Conservation (phyloP, 1,140 invertebrate species). For the Neodiprion fabricii region DNA sequence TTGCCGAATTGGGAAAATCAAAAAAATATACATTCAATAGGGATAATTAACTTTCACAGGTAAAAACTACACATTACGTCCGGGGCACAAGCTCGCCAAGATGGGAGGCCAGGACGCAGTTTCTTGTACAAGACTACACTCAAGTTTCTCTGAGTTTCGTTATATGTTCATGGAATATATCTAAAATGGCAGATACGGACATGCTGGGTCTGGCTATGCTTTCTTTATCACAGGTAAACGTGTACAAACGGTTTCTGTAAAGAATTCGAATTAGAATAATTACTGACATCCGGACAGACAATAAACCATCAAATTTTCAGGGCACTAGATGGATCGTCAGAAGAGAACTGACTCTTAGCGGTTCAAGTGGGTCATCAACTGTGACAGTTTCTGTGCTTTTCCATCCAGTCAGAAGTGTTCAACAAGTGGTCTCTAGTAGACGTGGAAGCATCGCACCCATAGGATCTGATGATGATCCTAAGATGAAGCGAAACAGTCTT, state of each 20-base stretch:
- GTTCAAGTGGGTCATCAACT: conserved; percentile 49
- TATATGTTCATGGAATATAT: conserved; percentile 56
- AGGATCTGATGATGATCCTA: conserved; percentile 39
- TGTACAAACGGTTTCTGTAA: background rate
- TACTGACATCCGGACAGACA: background rate
- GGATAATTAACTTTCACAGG: conserved; percentile 43
- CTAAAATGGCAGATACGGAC: conserved; percentile 53
- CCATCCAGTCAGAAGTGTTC: conserved; percentile 56
- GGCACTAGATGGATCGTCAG: conserved; percentile 45
- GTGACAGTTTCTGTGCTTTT: conserved; percentile 64
- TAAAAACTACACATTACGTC: conserved; percentile 65
- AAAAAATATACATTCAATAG: conserved; percentile 14
- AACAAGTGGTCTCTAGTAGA: conserved; percentile 37
- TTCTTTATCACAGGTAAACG: conserved; percentile 46
- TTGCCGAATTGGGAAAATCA: conserved; percentile 3
- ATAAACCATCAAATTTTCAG: conserved; percentile 23
- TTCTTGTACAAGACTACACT: conserved; percentile 64
- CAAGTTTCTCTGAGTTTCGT: conserved; percentile 59
- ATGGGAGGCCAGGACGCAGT: conserved; percentile 64
- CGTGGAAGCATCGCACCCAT: conserved; percentile 39
- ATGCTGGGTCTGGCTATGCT: conserved; percentile 56
- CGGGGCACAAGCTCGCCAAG: conserved; percentile 57
- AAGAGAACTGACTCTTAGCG: conserved; percentile 46
- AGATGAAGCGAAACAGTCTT: conserved; percentile 51
- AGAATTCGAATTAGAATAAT: background rate